Evolutionary conservation across 2,888 invertebrate genomes (phyloP).

Genomic region (Geotrupes spiniger): DNA sequence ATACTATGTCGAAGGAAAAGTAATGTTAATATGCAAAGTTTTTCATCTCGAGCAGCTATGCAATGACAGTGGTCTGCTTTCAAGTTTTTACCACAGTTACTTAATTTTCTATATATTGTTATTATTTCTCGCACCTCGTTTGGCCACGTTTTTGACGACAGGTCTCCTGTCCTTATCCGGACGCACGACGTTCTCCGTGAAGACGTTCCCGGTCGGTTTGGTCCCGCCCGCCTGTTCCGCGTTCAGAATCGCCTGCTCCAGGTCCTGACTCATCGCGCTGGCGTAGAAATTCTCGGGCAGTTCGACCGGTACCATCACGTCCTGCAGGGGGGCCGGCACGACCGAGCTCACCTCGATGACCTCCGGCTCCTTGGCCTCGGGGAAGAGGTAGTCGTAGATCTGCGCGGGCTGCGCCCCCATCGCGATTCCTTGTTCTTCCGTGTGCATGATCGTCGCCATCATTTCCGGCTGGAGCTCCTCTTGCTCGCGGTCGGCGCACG

Average conservation of each 20-base stretch:
- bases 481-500: conserved; percentile 39
- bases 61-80: too few species aligned
- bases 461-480: conserved; percentile 44
- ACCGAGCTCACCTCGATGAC: conserved; percentile 35
- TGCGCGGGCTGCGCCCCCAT: conserved; percentile 38
- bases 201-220: conserved; percentile 15
- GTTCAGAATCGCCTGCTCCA: conserved; percentile 32
- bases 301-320: conserved; percentile 41
- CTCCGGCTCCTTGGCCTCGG: conserved; percentile 19
- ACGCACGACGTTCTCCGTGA: not conserved
- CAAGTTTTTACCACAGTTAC: too few species aligned
- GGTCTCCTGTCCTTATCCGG: conserved; percentile 6
- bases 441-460: conserved; percentile 43
- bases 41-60: too few species aligned
- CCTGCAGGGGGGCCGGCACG: conserved; percentile 42
- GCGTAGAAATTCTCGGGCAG: conserved; percentile 29
- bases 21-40: too few species aligned
- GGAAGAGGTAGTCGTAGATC: conserved; percentile 43
- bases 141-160: conserved; percentile 7
- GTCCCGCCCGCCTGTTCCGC: conserved; percentile 18
- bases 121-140: too few species aligned
- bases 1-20: too few species aligned
- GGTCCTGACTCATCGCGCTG: conserved; percentile 32
- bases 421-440: conserved; percentile 42
- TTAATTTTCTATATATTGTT: too few species aligned